Evolutionary conservation across 1,140 invertebrate species (phyloP).

Genomic region (Vanessa atalanta): DNA sequence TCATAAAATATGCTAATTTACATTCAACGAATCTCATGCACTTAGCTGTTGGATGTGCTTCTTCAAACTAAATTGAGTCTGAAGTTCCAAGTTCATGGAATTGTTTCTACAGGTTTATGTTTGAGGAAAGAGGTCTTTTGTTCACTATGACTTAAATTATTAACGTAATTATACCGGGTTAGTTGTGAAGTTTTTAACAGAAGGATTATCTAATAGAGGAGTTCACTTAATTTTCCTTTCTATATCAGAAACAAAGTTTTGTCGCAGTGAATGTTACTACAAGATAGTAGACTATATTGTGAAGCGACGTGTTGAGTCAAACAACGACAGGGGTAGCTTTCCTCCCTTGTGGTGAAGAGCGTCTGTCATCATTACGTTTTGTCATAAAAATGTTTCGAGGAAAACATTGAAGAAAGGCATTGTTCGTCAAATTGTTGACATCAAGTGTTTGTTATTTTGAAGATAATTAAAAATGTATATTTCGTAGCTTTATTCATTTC

Average conservation of each 20-base stretch:
- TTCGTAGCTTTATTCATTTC: not conserved
- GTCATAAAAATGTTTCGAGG: constrained; percentile 42
- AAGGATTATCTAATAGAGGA: not conserved
- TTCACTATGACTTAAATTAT: constrained; percentile 24
- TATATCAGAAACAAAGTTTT: too few species aligned
- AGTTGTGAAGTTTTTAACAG: not conserved
- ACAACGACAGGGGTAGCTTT: constrained; percentile 23
- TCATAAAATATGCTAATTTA: constrained; percentile 63
- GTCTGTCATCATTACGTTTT: constrained; percentile 39
- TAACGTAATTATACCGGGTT: constrained; percentile 18
- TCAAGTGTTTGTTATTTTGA: constrained; percentile 36
- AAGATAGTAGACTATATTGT: constrained; percentile 20
- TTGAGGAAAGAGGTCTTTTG: constrained; percentile 20
- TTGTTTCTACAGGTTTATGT: constrained; percentile 20
- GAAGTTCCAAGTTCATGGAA: constrained; percentile 26
- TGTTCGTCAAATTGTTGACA: constrained; percentile 37
- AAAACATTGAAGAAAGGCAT: constrained; percentile 36
- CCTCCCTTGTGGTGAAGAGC: constrained; percentile 33
- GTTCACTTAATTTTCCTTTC: too few species aligned
- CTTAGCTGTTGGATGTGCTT: constrained; percentile 39
- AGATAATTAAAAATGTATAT: constrained; percentile 6
- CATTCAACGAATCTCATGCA: constrained; percentile 52
- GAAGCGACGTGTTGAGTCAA: constrained; percentile 25
- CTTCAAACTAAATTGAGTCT: constrained; percentile 28
- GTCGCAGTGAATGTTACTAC: not conserved